These are phyloP conservation scores for Agapostemon virescens DNA, from an alignment of 2,888 invertebrate genomes.

Conservation along the genomic window DNA sequence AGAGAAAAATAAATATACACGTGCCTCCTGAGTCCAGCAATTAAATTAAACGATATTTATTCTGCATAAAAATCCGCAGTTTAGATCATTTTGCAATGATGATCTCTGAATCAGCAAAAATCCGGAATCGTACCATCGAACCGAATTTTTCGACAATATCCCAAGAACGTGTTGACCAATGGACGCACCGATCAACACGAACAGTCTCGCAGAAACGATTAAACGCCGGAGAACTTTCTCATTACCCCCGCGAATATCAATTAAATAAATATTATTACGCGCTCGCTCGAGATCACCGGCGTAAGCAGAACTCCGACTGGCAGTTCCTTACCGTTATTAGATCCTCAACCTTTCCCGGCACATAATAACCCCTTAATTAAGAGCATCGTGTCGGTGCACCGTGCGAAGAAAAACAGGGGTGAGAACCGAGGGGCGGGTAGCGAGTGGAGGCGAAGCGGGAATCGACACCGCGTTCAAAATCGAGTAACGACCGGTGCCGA, in stretches of 20 bases:
- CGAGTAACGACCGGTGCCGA: conserved; percentile 52
- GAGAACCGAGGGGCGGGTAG: neutral
- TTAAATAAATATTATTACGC: neutral
- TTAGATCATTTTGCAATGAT: too few species aligned
- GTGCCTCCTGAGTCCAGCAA: too few species aligned
- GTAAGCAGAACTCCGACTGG: neutral
- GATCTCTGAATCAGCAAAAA: too few species aligned
- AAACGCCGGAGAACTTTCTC: neutral
- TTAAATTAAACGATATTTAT: too few species aligned
- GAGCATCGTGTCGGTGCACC: conserved; percentile 7
- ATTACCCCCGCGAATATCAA: neutral
- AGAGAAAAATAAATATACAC: too few species aligned
- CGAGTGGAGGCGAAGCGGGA: neutral
- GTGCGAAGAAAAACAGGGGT: conserved; percentile 4
- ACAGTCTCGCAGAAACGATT: too few species aligned
- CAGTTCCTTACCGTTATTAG: conserved; percentile 5
- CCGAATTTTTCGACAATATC: too few species aligned
- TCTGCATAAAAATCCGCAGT: too few species aligned
- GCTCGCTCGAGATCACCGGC: neutral
- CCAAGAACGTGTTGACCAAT: too few species aligned
- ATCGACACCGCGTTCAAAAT: conserved; percentile 52
- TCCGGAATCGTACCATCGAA: too few species aligned
- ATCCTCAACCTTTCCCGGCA: neutral
- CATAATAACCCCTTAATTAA: conserved; percentile 19
- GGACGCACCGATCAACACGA: too few species aligned